Percentiles rank a stretch among this genome's conserved stretches.
Evolutionary conservation across 30 jellyfish, hydroid and myxozoan genomes (phyloP).

Genomic region (Aurelia coerulea): DNA sequence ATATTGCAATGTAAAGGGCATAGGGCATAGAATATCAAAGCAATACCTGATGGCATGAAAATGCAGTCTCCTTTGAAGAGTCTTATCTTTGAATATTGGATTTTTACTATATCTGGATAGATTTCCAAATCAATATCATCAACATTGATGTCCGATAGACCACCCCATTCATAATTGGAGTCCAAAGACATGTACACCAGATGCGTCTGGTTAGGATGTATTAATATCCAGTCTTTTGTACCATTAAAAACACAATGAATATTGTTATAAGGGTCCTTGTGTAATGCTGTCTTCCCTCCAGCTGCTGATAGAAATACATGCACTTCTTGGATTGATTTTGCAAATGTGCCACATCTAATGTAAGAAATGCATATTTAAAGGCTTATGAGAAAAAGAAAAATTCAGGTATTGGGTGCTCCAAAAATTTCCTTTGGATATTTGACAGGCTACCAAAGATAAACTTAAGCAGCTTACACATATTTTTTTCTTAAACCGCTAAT

Average conservation of each 20-base stretch:
- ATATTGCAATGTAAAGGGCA: too few species aligned
- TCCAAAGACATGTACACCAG: constrained; percentile 47
- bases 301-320: constrained; percentile 73
- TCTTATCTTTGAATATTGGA: constrained; percentile 40
- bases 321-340: constrained; percentile 65
- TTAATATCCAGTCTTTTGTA: constrained; percentile 72
- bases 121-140: constrained; percentile 49
- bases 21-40: too few species aligned
- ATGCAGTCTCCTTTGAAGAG: constrained; percentile 78
- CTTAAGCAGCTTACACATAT: too few species aligned
- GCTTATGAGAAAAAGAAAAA: background rate
- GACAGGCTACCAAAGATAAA: too few species aligned
- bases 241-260: constrained; percentile 84
- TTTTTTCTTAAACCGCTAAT: too few species aligned
- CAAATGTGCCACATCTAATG: constrained; percentile 69
- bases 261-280: constrained; percentile 77
- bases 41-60: constrained; percentile 81
- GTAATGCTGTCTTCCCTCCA: constrained; percentile 76
- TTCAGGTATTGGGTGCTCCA: background rate
- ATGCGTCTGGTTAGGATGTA: constrained; percentile 64
- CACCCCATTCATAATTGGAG: constrained; percentile 83
- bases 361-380: background rate
- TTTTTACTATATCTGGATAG: constrained; percentile 45
- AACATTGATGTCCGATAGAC: constrained; percentile 53
- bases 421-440: background rate